phyloP scores from a whole-genome alignment of 1,140 invertebrate species.

The Ips nitidus region DNA sequence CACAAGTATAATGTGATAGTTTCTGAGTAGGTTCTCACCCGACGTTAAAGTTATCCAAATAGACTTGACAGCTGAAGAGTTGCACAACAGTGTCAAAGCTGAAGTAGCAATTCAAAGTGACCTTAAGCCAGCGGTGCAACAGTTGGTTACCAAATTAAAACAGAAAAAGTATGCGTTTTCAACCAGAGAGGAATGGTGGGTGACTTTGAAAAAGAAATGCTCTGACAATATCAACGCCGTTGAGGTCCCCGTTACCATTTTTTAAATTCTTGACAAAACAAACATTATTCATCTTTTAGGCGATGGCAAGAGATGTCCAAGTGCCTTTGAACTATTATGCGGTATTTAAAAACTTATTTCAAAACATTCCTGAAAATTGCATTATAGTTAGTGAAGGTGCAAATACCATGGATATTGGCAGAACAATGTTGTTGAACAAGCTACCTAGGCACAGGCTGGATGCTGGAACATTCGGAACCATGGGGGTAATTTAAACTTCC shows the following conservation, averaged over 20 bases:
- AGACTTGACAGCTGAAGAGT: slow-evolving; percentile 86
- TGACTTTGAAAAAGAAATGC: slow-evolving; percentile 59
- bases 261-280: slow-evolving; percentile 2
- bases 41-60: slow-evolving; percentile 92
- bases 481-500: slow-evolving; percentile 68
- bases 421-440: slow-evolving; percentile 82
- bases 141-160: slow-evolving; percentile 55
- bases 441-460: slow-evolving; percentile 83
- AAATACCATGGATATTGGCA: slow-evolving; percentile 97
- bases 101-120: slow-evolving; percentile 48
- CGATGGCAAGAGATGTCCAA: slow-evolving; percentile 64
- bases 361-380: slow-evolving; percentile 74
- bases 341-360: slow-evolving; percentile 80
- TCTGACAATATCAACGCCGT: slow-evolving; percentile 63
- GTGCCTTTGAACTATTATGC: slow-evolving; percentile 91
- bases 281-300: slow-evolving; percentile 28
- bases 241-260: slow-evolving; percentile 49
- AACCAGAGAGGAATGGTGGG: slow-evolving; percentile 60
- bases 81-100: slow-evolving; percentile 80
- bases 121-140: slow-evolving; percentile 43
- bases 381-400: slow-evolving; percentile 97
- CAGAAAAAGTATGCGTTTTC: slow-evolving; percentile 57
- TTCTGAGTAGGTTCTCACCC: slow-evolving; percentile 63
- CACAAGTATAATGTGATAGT: too few relatives aligned
- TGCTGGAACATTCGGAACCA: slow-evolving; percentile 94